Evolutionary conservation across 1,140 invertebrate species (phyloP), one percentile per base, ranked within the genome.

Genomic region (Drosophila parvula): DNA sequence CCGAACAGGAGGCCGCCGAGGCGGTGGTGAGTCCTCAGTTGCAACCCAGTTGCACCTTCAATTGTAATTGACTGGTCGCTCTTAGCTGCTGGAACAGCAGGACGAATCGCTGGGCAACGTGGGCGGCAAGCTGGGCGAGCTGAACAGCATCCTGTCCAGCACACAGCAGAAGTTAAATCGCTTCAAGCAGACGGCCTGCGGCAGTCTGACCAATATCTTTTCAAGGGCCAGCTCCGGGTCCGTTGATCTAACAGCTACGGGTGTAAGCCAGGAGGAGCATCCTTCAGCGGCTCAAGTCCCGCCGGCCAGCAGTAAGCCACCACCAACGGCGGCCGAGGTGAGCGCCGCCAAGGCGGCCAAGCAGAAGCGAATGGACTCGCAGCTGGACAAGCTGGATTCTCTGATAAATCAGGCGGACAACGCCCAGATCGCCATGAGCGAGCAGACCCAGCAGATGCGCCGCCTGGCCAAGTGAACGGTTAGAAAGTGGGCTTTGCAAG

Each of bases 141-240:
- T 98, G 32, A 97, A 97, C 83, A 95, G 93, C 22, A 96, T 97
- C 60, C 92, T 98, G 40, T 94, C 94, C 76, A 94, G 94, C 27
- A 98, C 97, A 1, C 97, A 98, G 91, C 96, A 95, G 61, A 97
- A 97, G 92, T 93, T 99, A 45, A 98, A 97, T 92, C 95, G 94
- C 86, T 95, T 98, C 74, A 98, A 98, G 94, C 96, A 91, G 28
- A 81, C 78, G 28, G 85, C 90, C 5, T 80, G 81, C 30, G 84
- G 84, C 60, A 92, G 86, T n/a, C 44, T 91, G 4, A 80, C 79
- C 4, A 91, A 85, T 27, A 86, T 91, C 9, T 91, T 92, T 30
- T 53, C 74, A 4, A 61, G 81, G 7, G 61, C 92, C 60, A 91
- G 91, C 34, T 80, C 92, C 5, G 84, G 92, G 6, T 93, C 93